Evolutionary conservation across 2,888 invertebrate genomes (phyloP), one percentile per base, ranked within the genome.

Genomic region (Volucella zonaria): DNA sequence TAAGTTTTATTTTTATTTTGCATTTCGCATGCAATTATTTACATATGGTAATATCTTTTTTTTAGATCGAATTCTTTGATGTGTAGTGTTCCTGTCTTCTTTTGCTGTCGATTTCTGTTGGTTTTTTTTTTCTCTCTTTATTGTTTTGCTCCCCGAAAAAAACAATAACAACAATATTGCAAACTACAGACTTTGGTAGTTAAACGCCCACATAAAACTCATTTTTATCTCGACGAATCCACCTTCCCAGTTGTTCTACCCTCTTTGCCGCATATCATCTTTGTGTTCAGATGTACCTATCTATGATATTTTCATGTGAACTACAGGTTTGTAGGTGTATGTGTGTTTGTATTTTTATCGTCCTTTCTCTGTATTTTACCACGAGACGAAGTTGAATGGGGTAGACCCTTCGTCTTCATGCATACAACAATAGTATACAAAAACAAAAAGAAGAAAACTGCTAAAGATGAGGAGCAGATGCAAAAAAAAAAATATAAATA

Each of bases 121-220:
- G 59, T 62, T 61, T 66, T 49, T 78, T 70, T 80, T 68, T 40
- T 68, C 40, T 12, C 31, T 31, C 31, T 31, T 31, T 31, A 31
- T 56, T 74, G 40, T 51, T 58, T 56, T 59, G 42, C 68, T 47
- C 56, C 58, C 38, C 42, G 10, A 58, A 64, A 58, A 64, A 78
- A 73, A 73, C 77, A 82, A 77, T 56, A 74, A 78, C 67, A 79
- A 76, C 14, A 83, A 54, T 38, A 79, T 38, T 52, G 23, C 59
- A 75, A 83, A 70, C 68, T 79, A 71, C 80, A 76, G 80, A 61
- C 75, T 70, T 66, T 75, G 80, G 80, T 80, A 83, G 79, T 80
- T 80, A 59, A 83, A 83, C 82, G 83, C 83, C 83, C 75, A 79
- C 83, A 83, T 83, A 80, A 83, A 83, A 83, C 75, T 83, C 80